phyloP scores from a whole-genome alignment of 2,888 invertebrate species.

The Drosophila macrothrix region DNA sequence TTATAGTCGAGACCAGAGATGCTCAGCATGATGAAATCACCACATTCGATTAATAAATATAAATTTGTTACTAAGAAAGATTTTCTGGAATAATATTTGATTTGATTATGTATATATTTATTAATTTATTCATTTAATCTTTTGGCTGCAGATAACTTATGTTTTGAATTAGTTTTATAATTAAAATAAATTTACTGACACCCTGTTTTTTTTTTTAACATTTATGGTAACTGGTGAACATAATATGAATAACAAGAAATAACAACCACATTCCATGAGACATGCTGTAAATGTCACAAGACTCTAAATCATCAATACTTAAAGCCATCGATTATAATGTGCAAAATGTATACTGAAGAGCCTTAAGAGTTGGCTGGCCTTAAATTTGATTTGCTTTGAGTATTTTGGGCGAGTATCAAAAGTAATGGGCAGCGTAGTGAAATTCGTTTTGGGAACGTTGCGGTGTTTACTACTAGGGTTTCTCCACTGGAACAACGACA shows the following conservation, averaged over 20 bases:
- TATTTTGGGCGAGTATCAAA: not conserved
- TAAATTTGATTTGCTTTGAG: not conserved
- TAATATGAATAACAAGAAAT: not conserved
- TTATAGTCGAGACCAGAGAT: not conserved
- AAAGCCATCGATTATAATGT: not conserved
- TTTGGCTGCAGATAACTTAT: not conserved
- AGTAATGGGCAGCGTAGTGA: not conserved
- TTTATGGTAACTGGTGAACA: not conserved
- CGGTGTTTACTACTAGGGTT: conserved; percentile 10
- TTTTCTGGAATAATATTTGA: not conserved
- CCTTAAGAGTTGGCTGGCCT: not conserved
- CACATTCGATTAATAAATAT: not conserved
- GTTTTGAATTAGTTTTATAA: not conserved
- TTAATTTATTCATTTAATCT: not conserved
- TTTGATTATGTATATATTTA: not conserved
- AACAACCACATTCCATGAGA: not conserved
- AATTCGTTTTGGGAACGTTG: not conserved
- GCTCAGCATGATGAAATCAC: not conserved
- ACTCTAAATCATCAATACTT: not conserved
- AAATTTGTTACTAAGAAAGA: not conserved
- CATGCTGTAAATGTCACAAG: not conserved
- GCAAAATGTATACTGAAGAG: not conserved
- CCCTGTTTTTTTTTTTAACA: not conserved
- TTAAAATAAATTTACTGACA: not conserved
- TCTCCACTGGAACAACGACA: conserved; percentile 6